phyloP scores from a whole-genome alignment of 2,113 vertebrate species.

The Colistium nudipinnis region DNA sequence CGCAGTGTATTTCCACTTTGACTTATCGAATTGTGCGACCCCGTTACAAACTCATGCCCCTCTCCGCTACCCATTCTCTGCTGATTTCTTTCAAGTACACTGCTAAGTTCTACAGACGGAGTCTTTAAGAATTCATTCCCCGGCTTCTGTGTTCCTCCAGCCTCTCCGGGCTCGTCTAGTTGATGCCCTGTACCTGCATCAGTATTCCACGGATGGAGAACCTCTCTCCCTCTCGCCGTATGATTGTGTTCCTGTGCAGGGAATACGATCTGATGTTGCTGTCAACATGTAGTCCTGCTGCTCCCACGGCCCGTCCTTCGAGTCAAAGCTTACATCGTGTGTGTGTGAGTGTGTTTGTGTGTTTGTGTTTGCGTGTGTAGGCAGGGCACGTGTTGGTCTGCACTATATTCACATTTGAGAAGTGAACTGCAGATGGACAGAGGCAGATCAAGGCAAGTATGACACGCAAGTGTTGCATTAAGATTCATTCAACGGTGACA shows the following conservation, averaged over 20 bases:
- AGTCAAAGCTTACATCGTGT: slow-evolving; percentile 26
- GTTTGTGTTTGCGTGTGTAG: not conserved
- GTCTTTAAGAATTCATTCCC: slow-evolving; percentile 60
- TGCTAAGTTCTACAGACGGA: slow-evolving; percentile 20
- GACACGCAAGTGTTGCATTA: not conserved
- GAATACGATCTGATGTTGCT: slow-evolving; percentile 69
- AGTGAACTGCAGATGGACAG: not conserved
- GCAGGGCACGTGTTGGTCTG: not conserved
- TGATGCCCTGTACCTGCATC: slow-evolving; percentile 48
- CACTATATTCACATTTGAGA: not conserved
- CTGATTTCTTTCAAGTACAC: slow-evolving; percentile 18
- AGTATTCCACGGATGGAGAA: slow-evolving; percentile 63
- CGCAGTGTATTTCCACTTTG: slow-evolving; percentile 10
- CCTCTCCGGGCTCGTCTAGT: slow-evolving; percentile 36
- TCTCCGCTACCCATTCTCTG: not conserved
- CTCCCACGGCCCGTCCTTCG: slow-evolving; percentile 44
- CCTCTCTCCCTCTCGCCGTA: slow-evolving; percentile 35
- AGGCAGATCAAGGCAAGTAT: slow-evolving; percentile 2
- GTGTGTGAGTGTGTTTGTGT: not conserved
- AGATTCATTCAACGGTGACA: no score
- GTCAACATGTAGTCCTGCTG: slow-evolving; percentile 58
- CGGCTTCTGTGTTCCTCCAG: slow-evolving; percentile 39
- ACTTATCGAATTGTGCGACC: slow-evolving; percentile 7
- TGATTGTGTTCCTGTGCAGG: slow-evolving; percentile 66
- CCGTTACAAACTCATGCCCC: not conserved